Conservation (phyloP, 1,140 invertebrate genomes). For the Tigriopus japonicus region DNA sequence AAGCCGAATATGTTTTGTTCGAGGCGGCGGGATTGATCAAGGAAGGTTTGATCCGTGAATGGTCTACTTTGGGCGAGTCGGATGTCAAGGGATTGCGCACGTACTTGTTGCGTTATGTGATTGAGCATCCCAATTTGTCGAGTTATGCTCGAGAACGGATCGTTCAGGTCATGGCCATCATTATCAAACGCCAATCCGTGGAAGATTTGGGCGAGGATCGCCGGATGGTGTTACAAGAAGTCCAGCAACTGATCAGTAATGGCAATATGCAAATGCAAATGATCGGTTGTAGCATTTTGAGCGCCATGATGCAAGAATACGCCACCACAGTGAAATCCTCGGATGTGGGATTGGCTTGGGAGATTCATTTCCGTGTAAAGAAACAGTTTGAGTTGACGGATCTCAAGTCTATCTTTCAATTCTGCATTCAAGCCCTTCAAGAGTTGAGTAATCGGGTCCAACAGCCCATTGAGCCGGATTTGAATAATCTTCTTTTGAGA, state of each 20-base stretch:
- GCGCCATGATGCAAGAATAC: slow-evolving; percentile 66
- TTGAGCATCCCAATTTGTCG: slow-evolving; percentile 34
- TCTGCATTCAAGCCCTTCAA: slow-evolving; percentile 36
- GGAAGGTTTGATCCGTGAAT: slow-evolving; percentile 59
- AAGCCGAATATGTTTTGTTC: slow-evolving; percentile 63
- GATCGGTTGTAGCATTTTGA: slow-evolving; percentile 57
- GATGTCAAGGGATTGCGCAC: slow-evolving; percentile 50
- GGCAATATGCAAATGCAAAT: slow-evolving; percentile 34
- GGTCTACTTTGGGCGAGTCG: slow-evolving; percentile 41
- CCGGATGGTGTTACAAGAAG: slow-evolving; percentile 45
- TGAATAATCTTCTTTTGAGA: slow-evolving; percentile 35
- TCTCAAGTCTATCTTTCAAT: slow-evolving; percentile 56
- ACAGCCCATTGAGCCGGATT: slow-evolving; percentile 28
- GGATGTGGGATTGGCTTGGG: slow-evolving; percentile 64
- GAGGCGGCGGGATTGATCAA: slow-evolving; percentile 67
- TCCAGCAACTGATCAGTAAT: slow-evolving; percentile 45
- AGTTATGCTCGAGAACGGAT: slow-evolving; percentile 21
- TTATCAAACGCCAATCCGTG: slow-evolving; percentile 58
- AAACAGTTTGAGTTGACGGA: slow-evolving; percentile 58
- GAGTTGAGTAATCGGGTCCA: slow-evolving; percentile 34
- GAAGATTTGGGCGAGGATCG: slow-evolving; percentile 46
- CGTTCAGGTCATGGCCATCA: slow-evolving; percentile 50
- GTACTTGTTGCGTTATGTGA: slow-evolving; percentile 56
- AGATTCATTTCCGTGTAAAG: slow-evolving; percentile 62
- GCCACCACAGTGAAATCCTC: slow-evolving; percentile 60